Evolutionary conservation across 2,888 invertebrate genomes (phyloP).

Genomic region (Notodonta ziczac): DNA sequence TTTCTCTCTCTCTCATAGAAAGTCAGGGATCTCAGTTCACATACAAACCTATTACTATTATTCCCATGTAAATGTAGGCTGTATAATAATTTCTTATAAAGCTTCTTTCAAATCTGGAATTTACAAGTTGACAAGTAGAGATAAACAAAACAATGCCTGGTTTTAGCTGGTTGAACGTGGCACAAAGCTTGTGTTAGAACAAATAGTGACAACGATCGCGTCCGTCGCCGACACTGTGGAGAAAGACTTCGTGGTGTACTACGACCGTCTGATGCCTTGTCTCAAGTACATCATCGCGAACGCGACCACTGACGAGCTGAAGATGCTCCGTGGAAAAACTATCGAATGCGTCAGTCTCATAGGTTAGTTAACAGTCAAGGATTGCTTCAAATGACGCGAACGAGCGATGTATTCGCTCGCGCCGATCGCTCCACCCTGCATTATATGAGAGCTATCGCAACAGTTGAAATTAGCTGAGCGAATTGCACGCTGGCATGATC

Average conservation of each 20-base stretch:
- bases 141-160: constrained; percentile 3
- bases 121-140: background rate
- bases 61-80: background rate
- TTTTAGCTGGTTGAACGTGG: constrained; percentile 93
- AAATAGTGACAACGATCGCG: constrained; percentile 99
- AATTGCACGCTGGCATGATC: no score
- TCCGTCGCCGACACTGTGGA: constrained; percentile 99
- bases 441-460: background rate
- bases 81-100: background rate
- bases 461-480: no score
- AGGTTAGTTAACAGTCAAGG: constrained; percentile 83
- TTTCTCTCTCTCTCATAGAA: constrained; percentile 64
- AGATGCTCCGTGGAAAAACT: constrained; percentile 97
- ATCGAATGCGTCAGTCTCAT: constrained; percentile 99
- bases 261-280: constrained; percentile 96
- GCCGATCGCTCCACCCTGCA: background rate
- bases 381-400: background rate
- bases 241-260: constrained; percentile 97
- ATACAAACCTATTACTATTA: constrained; percentile 46
- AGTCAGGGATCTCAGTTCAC: constrained; percentile 78
- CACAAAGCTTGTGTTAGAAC: constrained; percentile 98
- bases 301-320: constrained; percentile 93
- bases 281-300: constrained; percentile 98
- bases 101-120: background rate
- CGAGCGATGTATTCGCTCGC: background rate